A percentile compares a stretch with the other conserved stretches of the same genome.
phyloP scores from a whole-genome alignment of 1,140 invertebrate genomes.

The Littorina saxatilis region DNA sequence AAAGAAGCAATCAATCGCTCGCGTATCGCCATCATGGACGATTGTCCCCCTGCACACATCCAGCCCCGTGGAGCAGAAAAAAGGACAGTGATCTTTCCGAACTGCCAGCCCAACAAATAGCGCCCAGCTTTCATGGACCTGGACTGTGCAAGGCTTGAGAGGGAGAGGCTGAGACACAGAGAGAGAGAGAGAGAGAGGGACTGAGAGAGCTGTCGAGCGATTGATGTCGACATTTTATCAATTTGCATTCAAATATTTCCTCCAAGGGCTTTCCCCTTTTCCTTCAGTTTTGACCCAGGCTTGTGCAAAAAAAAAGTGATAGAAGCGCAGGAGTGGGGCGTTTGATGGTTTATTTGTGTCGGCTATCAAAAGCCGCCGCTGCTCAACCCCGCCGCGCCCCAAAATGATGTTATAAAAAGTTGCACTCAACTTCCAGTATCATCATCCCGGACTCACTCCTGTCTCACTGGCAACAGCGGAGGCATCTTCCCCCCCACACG shows the following conservation, averaged over 20 bases:
- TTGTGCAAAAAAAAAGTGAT: conserved; percentile 40
- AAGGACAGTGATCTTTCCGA: conserved; percentile 39
- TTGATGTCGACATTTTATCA: conserved; percentile 50
- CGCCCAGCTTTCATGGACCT: conserved; percentile 9
- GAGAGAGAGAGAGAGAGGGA: too few species aligned
- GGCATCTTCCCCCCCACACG: conserved; percentile 4
- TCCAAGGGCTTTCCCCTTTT: conserved; percentile 3
- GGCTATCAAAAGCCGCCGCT: conserved; percentile 37
- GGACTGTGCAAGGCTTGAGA: not conserved
- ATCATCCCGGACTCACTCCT: conserved; percentile 31
- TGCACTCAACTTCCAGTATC: conserved; percentile 8
- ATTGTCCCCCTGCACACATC: conserved; percentile 41
- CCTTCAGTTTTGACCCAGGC: conserved; percentile 30
- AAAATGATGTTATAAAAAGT: conserved; percentile 33
- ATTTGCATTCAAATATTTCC: conserved; percentile 49
- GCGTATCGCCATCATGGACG: conserved; percentile 45
- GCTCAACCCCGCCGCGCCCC: not conserved
- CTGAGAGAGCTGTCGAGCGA: conserved; percentile 36
- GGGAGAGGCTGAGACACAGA: too few species aligned
- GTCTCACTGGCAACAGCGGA: too few species aligned
- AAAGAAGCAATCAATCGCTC: conserved; percentile 55
- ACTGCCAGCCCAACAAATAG: conserved; percentile 33
- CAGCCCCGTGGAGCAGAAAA: conserved; percentile 40
- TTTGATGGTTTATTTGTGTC: conserved; percentile 46
- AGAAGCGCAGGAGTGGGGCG: not conserved